Evolutionary conservation across 2,797 vertebrate genomes (phyloP).

Genomic region (Chelidonichthys spinosus): DNA sequence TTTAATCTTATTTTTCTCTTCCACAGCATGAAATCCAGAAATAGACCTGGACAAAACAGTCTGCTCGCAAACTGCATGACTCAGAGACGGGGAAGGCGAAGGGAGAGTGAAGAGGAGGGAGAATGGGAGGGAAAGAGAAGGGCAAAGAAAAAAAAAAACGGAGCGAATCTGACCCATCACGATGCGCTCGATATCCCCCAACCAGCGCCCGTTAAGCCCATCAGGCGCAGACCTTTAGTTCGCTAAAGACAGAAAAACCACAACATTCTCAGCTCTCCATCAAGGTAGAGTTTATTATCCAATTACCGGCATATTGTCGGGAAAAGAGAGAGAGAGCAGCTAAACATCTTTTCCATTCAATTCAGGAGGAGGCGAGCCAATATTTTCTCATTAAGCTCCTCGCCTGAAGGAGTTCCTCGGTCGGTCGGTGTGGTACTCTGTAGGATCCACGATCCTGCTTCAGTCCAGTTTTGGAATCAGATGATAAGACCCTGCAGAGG

Average conservation of each 20-base stretch:
- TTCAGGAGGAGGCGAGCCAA: constrained; percentile 50
- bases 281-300: constrained; percentile 71
- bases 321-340: constrained; percentile 33
- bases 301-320: constrained; percentile 50
- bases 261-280: constrained; percentile 59
- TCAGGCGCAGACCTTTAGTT: constrained; percentile 60
- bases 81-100: constrained; percentile 49
- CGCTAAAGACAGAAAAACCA: constrained; percentile 32
- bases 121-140: constrained; percentile 35
- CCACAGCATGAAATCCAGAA: constrained; percentile 74
- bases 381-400: constrained; percentile 63
- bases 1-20: constrained; percentile 74
- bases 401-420: constrained; percentile 30
- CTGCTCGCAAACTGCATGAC: constrained; percentile 71
- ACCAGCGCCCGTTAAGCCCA: constrained; percentile 57
- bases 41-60: constrained; percentile 76
- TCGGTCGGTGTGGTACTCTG: constrained; percentile 19
- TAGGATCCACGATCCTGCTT: constrained; percentile 20
- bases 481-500: too few relatives aligned
- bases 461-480: too few relatives aligned
- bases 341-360: constrained; percentile 54
- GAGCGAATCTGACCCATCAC: constrained; percentile 52
- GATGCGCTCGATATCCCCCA: constrained; percentile 58
- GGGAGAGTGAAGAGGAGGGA: constrained; percentile 5
- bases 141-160: constrained; percentile 47